A percentile compares a stretch with the other conserved stretches of the same genome.
phyloP scores from a whole-genome alignment of 1,140 invertebrate genomes.

The Bombus difficillimus region DNA sequence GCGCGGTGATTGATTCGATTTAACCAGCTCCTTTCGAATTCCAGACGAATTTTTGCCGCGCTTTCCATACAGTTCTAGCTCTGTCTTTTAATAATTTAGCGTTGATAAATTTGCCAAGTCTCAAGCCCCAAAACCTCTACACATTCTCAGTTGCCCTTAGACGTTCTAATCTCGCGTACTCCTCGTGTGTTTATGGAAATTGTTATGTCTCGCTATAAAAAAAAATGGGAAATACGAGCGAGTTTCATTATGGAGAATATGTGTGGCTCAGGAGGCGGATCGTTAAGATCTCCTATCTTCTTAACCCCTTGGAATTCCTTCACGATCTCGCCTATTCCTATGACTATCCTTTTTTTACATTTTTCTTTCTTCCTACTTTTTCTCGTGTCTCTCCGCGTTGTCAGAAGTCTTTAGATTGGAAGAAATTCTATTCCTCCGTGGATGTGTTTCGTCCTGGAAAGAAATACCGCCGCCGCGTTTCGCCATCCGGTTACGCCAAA shows the following conservation, averaged over 20 bases:
- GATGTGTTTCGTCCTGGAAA: too few relatives aligned
- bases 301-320: slow-evolving; percentile 3
- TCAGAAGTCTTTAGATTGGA: neutral
- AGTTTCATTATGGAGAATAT: neutral
- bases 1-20: too few relatives aligned
- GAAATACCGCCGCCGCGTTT: slow-evolving; percentile 4
- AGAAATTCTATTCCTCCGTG: neutral
- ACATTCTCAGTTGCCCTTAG: too few relatives aligned
- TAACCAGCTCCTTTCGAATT: too few relatives aligned
- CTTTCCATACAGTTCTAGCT: too few relatives aligned
- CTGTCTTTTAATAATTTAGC: too few relatives aligned
- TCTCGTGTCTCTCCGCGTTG: neutral
- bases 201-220: neutral
- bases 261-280: neutral
- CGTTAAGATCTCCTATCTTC: slow-evolving; percentile 27
- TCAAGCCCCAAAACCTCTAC: too few relatives aligned
- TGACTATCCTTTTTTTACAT: neutral
- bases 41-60: too few relatives aligned
- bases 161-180: neutral
- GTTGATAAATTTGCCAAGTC: too few relatives aligned
- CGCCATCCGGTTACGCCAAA: slow-evolving; percentile 4
- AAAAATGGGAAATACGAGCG: neutral
- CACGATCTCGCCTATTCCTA: neutral
- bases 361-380: neutral
- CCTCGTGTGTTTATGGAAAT: slow-evolving; percentile 1